A percentile compares a stretch with the other conserved stretches of the same genome.
Conservation (phyloP, 2,797 vertebrate species). For the Microctenopoma steveboyesi region DNA sequence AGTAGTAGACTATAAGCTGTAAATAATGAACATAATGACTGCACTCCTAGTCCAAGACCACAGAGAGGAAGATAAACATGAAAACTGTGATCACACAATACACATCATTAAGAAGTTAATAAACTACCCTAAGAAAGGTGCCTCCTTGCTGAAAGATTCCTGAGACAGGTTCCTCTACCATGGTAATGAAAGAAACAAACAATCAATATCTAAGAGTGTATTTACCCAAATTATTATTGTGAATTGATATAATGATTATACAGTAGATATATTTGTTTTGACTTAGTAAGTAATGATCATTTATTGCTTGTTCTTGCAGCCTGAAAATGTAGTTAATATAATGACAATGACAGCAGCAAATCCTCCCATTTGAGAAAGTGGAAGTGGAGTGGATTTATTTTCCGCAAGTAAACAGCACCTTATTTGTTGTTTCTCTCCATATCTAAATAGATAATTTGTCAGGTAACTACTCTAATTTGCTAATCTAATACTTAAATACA, state of each 20-base stretch:
- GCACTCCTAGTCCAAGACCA: slow-evolving; percentile 23
- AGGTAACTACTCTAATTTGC: neutral
- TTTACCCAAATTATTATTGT: neutral
- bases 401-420: neutral
- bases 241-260: too few species aligned
- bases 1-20: slow-evolving; percentile 18
- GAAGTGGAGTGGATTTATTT: neutral
- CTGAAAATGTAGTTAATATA: neutral
- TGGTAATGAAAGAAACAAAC: neutral
- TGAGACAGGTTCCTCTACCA: neutral
- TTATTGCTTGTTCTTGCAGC: neutral
- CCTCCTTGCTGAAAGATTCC: neutral
- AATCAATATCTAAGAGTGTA: neutral
- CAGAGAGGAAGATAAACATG: slow-evolving; percentile 14
- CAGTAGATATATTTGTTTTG: neutral
- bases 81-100: slow-evolving; percentile 13
- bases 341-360: neutral
- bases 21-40: slow-evolving; percentile 41
- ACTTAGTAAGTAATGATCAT: neutral
- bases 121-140: slow-evolving; percentile 7
- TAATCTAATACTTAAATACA: neutral
- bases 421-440: neutral
- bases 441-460: neutral
- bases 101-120: slow-evolving; percentile 12
- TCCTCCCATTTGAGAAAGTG: neutral